Percentiles rank a stretch among this genome's conserved stretches.
phyloP scores from a whole-genome alignment of 2,888 invertebrate genomes.

The Tricholauxania praeusta region DNA sequence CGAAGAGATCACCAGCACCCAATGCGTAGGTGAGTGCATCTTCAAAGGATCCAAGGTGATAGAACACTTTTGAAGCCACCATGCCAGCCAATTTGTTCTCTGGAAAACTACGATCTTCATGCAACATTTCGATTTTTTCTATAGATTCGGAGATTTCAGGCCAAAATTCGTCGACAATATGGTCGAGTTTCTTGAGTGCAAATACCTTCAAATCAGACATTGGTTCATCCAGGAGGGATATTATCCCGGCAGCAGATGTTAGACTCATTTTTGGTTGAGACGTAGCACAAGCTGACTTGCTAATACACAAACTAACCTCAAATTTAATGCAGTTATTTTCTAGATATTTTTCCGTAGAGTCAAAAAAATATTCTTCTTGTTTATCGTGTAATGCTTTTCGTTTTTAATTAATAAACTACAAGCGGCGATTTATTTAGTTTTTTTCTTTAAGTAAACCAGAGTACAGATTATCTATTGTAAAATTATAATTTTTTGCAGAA shows the following conservation, averaged over 20 bases:
- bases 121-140: conserved; percentile 96
- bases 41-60: conserved; percentile 96
- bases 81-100: conserved; percentile 95
- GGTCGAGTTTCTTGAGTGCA: conserved; percentile 91
- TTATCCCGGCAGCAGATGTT: conserved; percentile 85
- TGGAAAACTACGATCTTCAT: conserved; percentile 90
- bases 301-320: conserved; percentile 19
- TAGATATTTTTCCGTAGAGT: neutral
- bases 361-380: neutral
- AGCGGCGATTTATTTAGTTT: no score
- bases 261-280: conserved; percentile 68
- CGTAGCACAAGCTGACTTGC: conserved; percentile 7
- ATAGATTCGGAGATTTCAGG: conserved; percentile 98
- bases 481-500: conserved; percentile 11
- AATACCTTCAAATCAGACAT: conserved; percentile 94
- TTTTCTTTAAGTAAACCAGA: neutral
- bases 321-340: neutral
- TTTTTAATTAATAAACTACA: no score
- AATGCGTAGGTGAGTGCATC: conserved; percentile 98
- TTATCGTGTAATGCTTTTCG: no score
- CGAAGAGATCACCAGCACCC: conserved; percentile 94
- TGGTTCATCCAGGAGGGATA: conserved; percentile 94
- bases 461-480: neutral
- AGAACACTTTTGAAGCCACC: conserved; percentile 98
- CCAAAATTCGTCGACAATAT: conserved; percentile 98